Base-by-base conservation (phyloP, 1,140 invertebrate species). In the Hypsibius dujardini region DNA sequence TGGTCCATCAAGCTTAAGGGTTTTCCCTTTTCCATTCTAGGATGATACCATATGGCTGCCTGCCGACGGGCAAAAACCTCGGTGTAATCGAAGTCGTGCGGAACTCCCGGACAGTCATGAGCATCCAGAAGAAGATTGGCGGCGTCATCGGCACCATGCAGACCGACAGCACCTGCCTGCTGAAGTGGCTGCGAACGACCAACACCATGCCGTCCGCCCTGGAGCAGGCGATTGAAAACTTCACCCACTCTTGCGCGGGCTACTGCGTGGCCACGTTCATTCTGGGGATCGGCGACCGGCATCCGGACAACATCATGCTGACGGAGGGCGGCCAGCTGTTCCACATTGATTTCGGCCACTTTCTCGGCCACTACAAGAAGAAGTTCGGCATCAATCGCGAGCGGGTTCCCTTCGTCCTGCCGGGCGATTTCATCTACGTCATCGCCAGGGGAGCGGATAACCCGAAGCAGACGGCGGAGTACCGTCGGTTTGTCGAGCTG, bases 331-430 rank as follows among this genome's bases (percentile, higher is more conserved):
- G 86, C 59, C 80, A 84, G 86, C 85, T 98, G 69, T 98, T 99
- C 82, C 96, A 99, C 79, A 95, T 99, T 72, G 96, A 99, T 80
- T 99, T 98, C 82, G 96, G 96, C n/a, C 96, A 99, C 76, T 96
- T 99, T 79, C 82, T 99, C 45, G 94, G 96, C 15, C 95, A 99
- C 80, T 96, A 95, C 78, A 99, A 99, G 80, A 94, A 96, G 78
- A 98, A 98, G 81, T 95, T 98, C 84, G 95, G 95, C 1, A 94
- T 98, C 75, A 87, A 90, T 74, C 83, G 95, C 46, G 95, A 98
- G 81, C 83, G 95, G 42, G 95, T 96, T 1, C 95, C 95, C 28
- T 99, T 99, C 82, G 94, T 99, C 0, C 79, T 99, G 46, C 98
- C 95, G 1, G 91, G 97, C 77, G 95, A 98, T 81, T 98, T 99